A percentile compares a stretch with the other conserved stretches of the same genome.
Evolutionary conservation across 30 jellyfish, hydroid and myxozoan species (phyloP).

Genomic region (Catostylus mosaicus): DNA sequence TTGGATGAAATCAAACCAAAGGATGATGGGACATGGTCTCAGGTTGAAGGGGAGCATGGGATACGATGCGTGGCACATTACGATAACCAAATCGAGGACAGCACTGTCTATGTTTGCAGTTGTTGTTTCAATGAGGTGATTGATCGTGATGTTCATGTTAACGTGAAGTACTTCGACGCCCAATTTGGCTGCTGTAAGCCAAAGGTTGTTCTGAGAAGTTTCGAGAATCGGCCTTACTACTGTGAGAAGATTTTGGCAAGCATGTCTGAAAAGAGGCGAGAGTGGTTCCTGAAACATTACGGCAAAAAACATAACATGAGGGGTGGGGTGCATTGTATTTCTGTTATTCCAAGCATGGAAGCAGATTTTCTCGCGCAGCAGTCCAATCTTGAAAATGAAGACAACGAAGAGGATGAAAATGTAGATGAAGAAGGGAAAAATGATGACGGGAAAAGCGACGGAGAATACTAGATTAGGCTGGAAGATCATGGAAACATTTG

Average conservation of each 20-base stretch:
- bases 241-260: constrained; percentile 58
- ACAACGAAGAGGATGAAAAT: neutral
- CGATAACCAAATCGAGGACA: constrained; percentile 42
- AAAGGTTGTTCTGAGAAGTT: constrained; percentile 35
- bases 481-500: no score
- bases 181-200: constrained; percentile 61
- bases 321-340: constrained; percentile 55
- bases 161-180: constrained; percentile 35
- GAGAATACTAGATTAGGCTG: no score
- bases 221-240: constrained; percentile 53
- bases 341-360: constrained; percentile 34
- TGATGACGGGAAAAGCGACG: no score
- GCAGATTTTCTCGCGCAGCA: constrained; percentile 20
- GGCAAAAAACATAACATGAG: constrained; percentile 61
- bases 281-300: constrained; percentile 19
- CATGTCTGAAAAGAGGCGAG: constrained; percentile 43
- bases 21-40: constrained; percentile 56
- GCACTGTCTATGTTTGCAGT: constrained; percentile 51
- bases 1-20: constrained; percentile 38
- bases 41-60: constrained; percentile 51
- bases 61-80: constrained; percentile 38
- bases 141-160: constrained; percentile 46
- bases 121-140: constrained; percentile 49
- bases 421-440: no score
- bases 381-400: neutral